Conservation (phyloP, 1,140 invertebrate genomes). For the Eueides isabella region DNA sequence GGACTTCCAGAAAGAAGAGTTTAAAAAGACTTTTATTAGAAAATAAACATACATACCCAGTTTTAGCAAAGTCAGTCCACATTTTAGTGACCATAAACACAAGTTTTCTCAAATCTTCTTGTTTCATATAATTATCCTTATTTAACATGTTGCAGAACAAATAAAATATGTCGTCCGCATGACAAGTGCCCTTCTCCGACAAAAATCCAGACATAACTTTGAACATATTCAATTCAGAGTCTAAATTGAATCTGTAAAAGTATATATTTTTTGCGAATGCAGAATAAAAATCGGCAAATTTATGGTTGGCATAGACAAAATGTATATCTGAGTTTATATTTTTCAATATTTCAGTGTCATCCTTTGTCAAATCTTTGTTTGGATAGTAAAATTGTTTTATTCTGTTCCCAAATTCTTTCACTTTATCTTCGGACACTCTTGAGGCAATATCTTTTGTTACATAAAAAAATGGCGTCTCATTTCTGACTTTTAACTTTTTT, state of each 20-base stretch:
- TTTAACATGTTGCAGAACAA: constrained; percentile 82
- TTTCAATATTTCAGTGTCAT: constrained; percentile 36
- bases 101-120: constrained; percentile 57
- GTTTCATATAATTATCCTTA: constrained; percentile 55
- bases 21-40: neutral
- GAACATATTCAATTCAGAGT: constrained; percentile 66
- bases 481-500: constrained; percentile 59
- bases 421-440: constrained; percentile 48
- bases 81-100: constrained; percentile 81
- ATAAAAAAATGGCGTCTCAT: constrained; percentile 59
- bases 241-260: constrained; percentile 80
- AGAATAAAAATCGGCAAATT: constrained; percentile 63
- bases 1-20: too few species aligned
- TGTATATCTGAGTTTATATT: constrained; percentile 44
- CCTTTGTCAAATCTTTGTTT: constrained; percentile 52
- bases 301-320: constrained; percentile 59
- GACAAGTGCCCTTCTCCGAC: constrained; percentile 79
- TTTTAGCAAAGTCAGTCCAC: constrained; percentile 88
- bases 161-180: constrained; percentile 86
- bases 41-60: constrained; percentile 80
- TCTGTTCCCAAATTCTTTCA: constrained; percentile 62
- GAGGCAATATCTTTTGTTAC: constrained; percentile 65
- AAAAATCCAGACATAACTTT: constrained; percentile 50
- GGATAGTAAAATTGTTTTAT: constrained; percentile 80
- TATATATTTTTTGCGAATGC: constrained; percentile 60